Percentiles rank a stretch among this genome's conserved stretches.
These are phyloP conservation scores for Eupristina koningsbergeri DNA, from an alignment of 1,140 invertebrate species.

Conservation along the genomic window DNA sequence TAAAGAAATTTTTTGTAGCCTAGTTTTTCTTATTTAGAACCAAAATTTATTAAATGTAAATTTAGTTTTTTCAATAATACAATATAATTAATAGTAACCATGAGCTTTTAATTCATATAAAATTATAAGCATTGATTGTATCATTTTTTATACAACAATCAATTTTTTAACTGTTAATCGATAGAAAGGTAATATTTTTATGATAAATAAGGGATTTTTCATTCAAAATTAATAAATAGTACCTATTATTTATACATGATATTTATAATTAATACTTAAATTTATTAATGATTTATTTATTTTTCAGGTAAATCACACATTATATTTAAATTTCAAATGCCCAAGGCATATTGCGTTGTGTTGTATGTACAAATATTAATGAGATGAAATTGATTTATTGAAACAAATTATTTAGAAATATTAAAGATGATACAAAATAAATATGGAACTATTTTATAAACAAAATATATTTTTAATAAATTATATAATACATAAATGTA, in stretches of 20 bases:
- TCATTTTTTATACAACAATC: too few species aligned
- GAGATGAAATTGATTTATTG: constrained; percentile 21
- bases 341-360: constrained; percentile 27
- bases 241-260: neutral
- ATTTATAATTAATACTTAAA: neutral
- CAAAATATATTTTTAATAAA: constrained; percentile 47
- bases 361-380: constrained; percentile 30
- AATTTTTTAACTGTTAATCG: too few species aligned
- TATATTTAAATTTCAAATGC: constrained; percentile 43
- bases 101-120: too few species aligned
- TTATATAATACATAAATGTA: constrained; percentile 42
- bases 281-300: neutral
- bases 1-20: too few species aligned
- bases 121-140: too few species aligned
- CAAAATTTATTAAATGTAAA: too few species aligned
- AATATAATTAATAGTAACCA: too few species aligned
- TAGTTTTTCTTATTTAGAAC: too few species aligned
- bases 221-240: constrained; percentile 20
- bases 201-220: neutral
- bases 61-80: too few species aligned
- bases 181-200: too few species aligned
- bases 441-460: constrained; percentile 45
- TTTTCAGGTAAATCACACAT: constrained; percentile 46
- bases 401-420: constrained; percentile 22
- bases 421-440: constrained; percentile 31